Evolutionary conservation across 2,888 invertebrate species (phyloP).

Genomic region (Kuschelorhynchus macadamiae): DNA sequence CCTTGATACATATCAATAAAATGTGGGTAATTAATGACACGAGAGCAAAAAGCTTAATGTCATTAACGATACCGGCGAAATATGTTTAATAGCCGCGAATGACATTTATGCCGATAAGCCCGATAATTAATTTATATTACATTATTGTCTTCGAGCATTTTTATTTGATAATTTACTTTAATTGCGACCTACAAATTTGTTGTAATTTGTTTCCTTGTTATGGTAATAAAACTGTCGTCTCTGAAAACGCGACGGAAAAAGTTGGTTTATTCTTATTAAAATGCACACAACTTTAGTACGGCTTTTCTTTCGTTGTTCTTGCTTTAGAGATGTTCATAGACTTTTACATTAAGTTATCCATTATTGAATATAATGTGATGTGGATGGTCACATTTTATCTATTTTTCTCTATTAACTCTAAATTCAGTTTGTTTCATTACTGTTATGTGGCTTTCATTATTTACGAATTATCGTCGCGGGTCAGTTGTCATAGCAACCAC

Average conservation of each 20-base stretch:
- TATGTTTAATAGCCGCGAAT: constrained; percentile 39
- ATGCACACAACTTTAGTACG: no score
- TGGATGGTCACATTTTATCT: no score
- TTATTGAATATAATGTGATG: not conserved
- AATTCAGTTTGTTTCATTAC: no score
- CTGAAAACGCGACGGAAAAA: not conserved
- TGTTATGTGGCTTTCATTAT: no score
- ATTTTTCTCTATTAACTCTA: no score
- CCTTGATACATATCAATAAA: constrained; percentile 7
- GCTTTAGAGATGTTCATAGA: no score
- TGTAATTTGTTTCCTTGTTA: constrained; percentile 27
- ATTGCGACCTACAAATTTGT: constrained; percentile 29
- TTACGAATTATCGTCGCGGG: no score
- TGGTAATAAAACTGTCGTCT: not conserved
- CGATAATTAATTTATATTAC: constrained; percentile 48
- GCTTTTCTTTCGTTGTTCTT: no score
- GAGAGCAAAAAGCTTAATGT: constrained; percentile 38
- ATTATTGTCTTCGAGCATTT: constrained; percentile 38
- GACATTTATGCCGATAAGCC: constrained; percentile 42
- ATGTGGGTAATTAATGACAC: constrained; percentile 38
- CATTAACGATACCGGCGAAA: constrained; percentile 34
- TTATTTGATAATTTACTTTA: constrained; percentile 21
- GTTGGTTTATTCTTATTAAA: no score
- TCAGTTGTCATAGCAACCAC: no score
- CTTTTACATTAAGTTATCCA: no score